Evolutionary conservation across 2,113 vertebrate genomes (phyloP).

Genomic region (Hyperopisus bebe): DNA sequence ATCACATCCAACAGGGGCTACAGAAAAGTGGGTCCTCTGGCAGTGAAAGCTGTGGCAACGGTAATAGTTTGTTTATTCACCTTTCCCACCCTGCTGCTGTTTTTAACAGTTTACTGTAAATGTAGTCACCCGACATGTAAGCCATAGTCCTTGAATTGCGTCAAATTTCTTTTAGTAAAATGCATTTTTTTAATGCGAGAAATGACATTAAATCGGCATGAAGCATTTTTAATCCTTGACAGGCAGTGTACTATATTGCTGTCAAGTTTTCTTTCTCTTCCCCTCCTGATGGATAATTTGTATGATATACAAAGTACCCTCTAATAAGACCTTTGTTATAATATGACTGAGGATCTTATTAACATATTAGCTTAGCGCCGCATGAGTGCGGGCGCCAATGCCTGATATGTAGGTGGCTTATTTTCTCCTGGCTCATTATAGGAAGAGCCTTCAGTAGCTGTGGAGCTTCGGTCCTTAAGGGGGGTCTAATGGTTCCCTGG

Average conservation of each 20-base stretch:
- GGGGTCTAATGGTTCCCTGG: conserved; percentile 6
- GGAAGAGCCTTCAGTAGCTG: neutral
- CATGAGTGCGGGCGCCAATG: neutral
- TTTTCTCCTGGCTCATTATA: conserved; percentile 8
- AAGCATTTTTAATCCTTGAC: neutral
- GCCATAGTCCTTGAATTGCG: neutral
- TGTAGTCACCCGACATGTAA: neutral
- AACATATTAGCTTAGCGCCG: neutral
- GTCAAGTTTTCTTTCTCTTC: neutral
- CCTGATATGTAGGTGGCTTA: neutral
- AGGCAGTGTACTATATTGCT: neutral
- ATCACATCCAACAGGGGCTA: neutral
- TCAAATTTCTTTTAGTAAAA: neutral
- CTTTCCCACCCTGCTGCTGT: neutral
- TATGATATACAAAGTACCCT: neutral
- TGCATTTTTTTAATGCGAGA: neutral
- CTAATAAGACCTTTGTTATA: neutral
- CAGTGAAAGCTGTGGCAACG: neutral
- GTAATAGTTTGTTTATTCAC: neutral
- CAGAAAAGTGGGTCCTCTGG: neutral
- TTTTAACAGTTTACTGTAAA: neutral
- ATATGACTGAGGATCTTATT: neutral
- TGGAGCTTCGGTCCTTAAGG: neutral
- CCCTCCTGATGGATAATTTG: neutral
- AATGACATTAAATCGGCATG: neutral